phyloP scores from a whole-genome alignment of 92 coral and sea anemone genomes.

The Phymanthus crucifer region DNA sequence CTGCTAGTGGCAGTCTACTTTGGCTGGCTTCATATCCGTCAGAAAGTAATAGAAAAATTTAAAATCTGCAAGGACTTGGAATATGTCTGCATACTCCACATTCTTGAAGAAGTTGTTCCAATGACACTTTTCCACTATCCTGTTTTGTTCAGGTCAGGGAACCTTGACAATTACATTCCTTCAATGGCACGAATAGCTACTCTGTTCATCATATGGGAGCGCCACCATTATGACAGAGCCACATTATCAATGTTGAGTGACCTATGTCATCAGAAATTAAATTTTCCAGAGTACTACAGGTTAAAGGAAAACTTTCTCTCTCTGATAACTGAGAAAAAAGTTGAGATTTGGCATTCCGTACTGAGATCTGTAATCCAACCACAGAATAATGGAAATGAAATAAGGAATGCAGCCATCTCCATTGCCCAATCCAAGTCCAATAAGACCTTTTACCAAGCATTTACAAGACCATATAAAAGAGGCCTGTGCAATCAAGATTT shows the following conservation, averaged over 20 bases:
- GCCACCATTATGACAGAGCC: constrained; percentile 61
- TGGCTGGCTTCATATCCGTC: constrained; percentile 57
- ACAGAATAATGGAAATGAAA: constrained; percentile 30
- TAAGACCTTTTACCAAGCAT: constrained; percentile 11
- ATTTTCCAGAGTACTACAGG: constrained; percentile 46
- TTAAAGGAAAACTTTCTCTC: constrained; percentile 43
- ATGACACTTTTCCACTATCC: constrained; percentile 34
- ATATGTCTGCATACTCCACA: constrained; percentile 36
- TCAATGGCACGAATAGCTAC: constrained; percentile 40
- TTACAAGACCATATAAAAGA: constrained; percentile 41
- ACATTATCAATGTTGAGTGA: constrained; percentile 57
- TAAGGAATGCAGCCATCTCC: constrained; percentile 33
- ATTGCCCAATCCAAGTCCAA: constrained; percentile 24
- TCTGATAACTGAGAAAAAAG: constrained; percentile 48
- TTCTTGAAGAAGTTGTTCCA: constrained; percentile 53
- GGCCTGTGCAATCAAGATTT: constrained; percentile 32
- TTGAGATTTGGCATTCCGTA: constrained; percentile 53
- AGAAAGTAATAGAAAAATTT: constrained; percentile 38
- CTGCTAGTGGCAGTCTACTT: constrained; percentile 27
- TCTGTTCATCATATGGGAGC: constrained; percentile 45
- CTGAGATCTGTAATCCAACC: constrained; percentile 19
- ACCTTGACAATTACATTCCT: constrained; percentile 29
- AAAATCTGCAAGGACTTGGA: constrained; percentile 57
- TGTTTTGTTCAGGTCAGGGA: constrained; percentile 38
- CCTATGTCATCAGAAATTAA: constrained; percentile 34